Percentiles rank a stretch among this genome's conserved stretches.
Evolutionary conservation across 2,888 invertebrate species (phyloP).

Genomic region (Apomyelois bistriatella): DNA sequence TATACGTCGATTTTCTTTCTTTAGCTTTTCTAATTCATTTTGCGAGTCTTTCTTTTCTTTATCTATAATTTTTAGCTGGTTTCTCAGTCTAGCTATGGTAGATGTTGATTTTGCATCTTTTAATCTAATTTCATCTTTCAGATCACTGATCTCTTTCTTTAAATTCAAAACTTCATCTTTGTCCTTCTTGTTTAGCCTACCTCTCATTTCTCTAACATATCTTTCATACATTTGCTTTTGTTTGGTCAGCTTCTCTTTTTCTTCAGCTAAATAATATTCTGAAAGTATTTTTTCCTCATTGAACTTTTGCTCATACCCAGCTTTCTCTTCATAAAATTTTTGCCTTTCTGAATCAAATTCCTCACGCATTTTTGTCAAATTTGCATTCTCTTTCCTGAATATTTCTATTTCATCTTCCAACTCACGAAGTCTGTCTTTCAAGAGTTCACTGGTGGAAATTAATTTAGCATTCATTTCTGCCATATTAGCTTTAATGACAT

Average conservation of each 20-base stretch:
- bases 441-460: constrained; percentile 78
- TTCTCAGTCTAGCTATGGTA: constrained; percentile 85
- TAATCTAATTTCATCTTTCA: constrained; percentile 84
- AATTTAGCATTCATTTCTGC: constrained; percentile 70
- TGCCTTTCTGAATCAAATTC: constrained; percentile 82
- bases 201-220: constrained; percentile 84
- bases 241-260: constrained; percentile 83
- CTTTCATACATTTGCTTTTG: constrained; percentile 83
- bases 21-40: constrained; percentile 83
- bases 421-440: constrained; percentile 82
- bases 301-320: constrained; percentile 77
- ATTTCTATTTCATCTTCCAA: constrained; percentile 82
- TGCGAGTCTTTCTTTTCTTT: constrained; percentile 84
- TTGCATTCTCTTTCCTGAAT: constrained; percentile 74
- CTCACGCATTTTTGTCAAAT: constrained; percentile 76
- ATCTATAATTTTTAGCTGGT: constrained; percentile 86
- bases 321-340: constrained; percentile 81
- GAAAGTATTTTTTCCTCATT: constrained; percentile 83
- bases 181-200: constrained; percentile 83
- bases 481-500: constrained; percentile 56
- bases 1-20: constrained; percentile 83
- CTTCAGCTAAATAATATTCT: constrained; percentile 84
- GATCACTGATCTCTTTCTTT: constrained; percentile 82
- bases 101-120: constrained; percentile 87
- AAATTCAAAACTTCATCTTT: constrained; percentile 84